These are phyloP conservation scores for Nannoperca australis DNA, from an alignment of 2,797 vertebrate species.

Conservation along the genomic window DNA sequence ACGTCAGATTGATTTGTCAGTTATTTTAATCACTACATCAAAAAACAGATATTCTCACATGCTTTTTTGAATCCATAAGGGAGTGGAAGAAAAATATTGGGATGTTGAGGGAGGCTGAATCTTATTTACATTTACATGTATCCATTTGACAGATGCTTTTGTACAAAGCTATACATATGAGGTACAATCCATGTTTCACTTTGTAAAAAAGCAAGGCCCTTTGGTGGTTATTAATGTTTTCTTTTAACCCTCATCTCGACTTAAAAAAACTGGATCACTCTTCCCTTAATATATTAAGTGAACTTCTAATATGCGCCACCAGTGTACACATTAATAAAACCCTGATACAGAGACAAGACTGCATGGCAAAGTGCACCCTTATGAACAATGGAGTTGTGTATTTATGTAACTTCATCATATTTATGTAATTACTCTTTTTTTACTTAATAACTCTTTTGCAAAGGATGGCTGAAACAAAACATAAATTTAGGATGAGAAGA, in stretches of 20 bases:
- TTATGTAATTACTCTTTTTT: not conserved
- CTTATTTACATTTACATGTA: not conserved
- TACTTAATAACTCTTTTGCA: rapidly evolving
- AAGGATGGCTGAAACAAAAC: not conserved
- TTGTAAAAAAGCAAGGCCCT: not conserved
- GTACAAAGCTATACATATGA: not conserved
- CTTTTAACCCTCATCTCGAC: not conserved
- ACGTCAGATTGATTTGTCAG: constrained; percentile 24
- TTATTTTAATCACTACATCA: constrained; percentile 17
- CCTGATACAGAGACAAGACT: not conserved
- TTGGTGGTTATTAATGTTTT: not conserved
- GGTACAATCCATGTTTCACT: not conserved
- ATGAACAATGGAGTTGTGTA: not conserved
- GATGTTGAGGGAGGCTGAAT: not conserved
- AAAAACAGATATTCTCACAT: constrained; percentile 7
- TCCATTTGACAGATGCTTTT: not conserved
- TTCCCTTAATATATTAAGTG: constrained; percentile 7
- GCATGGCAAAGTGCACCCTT: not conserved
- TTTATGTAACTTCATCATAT: not conserved
- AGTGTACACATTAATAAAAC: not conserved
- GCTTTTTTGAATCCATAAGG: constrained; percentile 14
- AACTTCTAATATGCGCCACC: not conserved
- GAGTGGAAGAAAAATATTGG: not conserved
- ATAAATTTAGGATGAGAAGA: not conserved
- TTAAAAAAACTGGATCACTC: not conserved